phyloP scores from a whole-genome alignment of 1,140 invertebrate genomes.

The Camponotus vicinus region DNA sequence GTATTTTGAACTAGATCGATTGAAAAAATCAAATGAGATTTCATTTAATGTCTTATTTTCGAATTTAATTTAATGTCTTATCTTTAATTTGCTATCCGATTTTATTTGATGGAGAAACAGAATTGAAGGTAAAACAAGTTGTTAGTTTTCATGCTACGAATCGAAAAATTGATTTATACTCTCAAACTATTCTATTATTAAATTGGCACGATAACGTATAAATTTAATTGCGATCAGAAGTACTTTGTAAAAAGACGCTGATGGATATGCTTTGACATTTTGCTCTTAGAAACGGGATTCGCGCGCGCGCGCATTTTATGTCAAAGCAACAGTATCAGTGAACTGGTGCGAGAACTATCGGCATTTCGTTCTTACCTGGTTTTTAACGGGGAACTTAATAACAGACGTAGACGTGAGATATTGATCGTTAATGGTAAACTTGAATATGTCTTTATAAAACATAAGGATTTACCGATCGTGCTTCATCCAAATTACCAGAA shows the following conservation, averaged over 20 bases:
- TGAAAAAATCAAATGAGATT: neutral
- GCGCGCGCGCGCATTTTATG: neutral
- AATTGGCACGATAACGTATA: neutral
- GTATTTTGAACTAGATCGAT: neutral
- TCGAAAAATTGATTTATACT: neutral
- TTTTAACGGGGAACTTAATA: conserved; percentile 48
- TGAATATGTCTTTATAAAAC: conserved; percentile 13
- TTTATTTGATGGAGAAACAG: neutral
- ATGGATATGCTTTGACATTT: conserved; percentile 1
- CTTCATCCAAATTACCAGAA: neutral
- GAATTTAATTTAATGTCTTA: no score
- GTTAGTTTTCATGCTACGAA: neutral
- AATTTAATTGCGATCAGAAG: neutral
- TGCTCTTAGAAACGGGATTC: conserved; percentile 38
- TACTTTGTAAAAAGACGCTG: conserved; percentile 7
- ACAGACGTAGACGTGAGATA: conserved; percentile 24
- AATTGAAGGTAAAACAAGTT: neutral
- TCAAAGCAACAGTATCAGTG: neutral
- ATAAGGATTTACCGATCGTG: conserved; percentile 23
- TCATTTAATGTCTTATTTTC: neutral
- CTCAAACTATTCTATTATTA: neutral
- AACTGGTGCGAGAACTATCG: conserved; percentile 7
- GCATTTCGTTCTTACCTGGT: conserved; percentile 28
- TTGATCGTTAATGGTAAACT: conserved; percentile 41
- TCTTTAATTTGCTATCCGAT: neutral